phyloP scores from a whole-genome alignment of 2,797 vertebrate species.

The Leontopithecus rosalia region DNA sequence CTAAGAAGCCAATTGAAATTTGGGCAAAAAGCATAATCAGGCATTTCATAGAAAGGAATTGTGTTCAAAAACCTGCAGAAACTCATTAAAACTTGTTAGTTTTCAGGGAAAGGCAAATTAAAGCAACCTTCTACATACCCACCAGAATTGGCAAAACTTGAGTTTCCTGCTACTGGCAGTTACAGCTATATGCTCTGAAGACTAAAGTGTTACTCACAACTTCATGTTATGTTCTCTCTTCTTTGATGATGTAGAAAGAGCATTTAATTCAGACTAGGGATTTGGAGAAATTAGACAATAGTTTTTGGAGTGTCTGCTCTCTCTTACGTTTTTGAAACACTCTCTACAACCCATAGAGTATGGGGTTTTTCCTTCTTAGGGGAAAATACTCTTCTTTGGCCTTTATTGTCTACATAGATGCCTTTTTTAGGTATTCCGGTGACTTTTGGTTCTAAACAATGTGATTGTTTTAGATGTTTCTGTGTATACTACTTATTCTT shows the following conservation, averaged over 20 bases:
- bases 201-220: not conserved
- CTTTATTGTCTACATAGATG: not conserved
- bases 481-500: not conserved
- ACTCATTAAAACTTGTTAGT: not conserved
- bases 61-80: not conserved
- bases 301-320: constrained; percentile 4
- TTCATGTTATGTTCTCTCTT: constrained; percentile 23
- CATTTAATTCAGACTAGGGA: not conserved
- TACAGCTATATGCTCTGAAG: not conserved
- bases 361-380: not conserved
- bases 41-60: not conserved
- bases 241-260: not conserved
- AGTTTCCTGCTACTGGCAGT: not conserved
- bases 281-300: constrained; percentile 29
- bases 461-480: not conserved
- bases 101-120: not conserved
- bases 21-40: not conserved
- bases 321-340: not conserved
- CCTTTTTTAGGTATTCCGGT: not conserved
- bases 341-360: not conserved
- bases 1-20: not conserved
- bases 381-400: not conserved
- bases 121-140: not conserved
- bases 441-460: constrained; percentile 13
- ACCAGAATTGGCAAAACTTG: not conserved